Evolutionary conservation across 2,113 vertebrate genomes (phyloP), one percentile per base, ranked within the genome.

Genomic region (Pedetes capensis): DNA sequence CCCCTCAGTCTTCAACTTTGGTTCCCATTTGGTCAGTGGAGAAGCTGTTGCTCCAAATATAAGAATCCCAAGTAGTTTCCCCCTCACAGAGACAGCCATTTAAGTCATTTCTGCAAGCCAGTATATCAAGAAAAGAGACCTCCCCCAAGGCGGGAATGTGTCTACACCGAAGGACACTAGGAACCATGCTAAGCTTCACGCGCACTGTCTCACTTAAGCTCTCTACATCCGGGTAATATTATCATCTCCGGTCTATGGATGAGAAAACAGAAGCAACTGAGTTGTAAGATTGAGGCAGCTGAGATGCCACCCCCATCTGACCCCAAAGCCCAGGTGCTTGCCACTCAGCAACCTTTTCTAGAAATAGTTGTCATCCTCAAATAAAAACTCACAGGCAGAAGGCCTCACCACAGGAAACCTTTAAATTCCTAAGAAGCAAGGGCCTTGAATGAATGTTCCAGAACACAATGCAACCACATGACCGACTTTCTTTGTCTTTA

Each of bases 381-480:
- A 68, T 84, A 64, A 87, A 71, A 83, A n/a, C 16, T 83, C 34
- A 22, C 47, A 7, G 1, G 2, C 63, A 42, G 34, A 86, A 76
- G 39, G 12, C 23, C 74, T 82, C 51, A 34, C 78, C 63, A 29
- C 23, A 64, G 79, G 68, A 76, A 71, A 49, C 39, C 42, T 84
- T 87, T 44, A 13, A 51, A 63, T 63, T 42, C 16, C 51, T 74
- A 39, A 71, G 66, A 71, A 53, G 49, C n/a, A 42, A 47, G 51
- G 29, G n/a, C 39, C 47, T 86, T 57, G 51, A 63, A 76, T 59
- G 66, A 84, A 68, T 93, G 42, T 81, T 93, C 92, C 44, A 72
- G 47, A n/a, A 51, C 72, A 18, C 82, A 51, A 37, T 44, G 9
- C 51, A 88, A 25, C 72, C 37, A 37, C 27, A n/a, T 71, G 34